Conservation (phyloP, 2,888 invertebrate genomes). For the Phragmatobia fuliginosa region DNA sequence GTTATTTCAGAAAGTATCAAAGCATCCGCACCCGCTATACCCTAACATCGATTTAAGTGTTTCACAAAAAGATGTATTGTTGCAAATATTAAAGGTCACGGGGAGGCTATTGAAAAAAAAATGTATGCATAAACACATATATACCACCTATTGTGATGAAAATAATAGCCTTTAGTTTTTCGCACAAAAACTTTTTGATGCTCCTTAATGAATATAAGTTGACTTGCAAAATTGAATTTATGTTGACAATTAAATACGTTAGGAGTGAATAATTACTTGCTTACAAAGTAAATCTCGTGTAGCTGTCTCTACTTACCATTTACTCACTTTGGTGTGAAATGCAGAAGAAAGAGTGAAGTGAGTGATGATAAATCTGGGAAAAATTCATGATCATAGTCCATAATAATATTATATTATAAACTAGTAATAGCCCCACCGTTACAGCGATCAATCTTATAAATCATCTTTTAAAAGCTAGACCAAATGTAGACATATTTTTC, state of each 20-base stretch:
- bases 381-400: no score
- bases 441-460: no score
- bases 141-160: slow-evolving; percentile 62
- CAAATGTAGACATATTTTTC: no score
- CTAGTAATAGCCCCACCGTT: no score
- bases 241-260: slow-evolving; percentile 17
- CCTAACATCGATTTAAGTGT: slow-evolving; percentile 68
- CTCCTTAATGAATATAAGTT: slow-evolving; percentile 41
- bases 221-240: slow-evolving; percentile 48
- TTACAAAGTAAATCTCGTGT: neutral
- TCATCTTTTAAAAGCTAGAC: no score
- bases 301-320: no score
- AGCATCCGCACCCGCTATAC: slow-evolving; percentile 36
- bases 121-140: slow-evolving; percentile 62
- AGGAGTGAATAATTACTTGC: neutral
- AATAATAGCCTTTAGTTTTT: slow-evolving; percentile 41
- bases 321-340: no score
- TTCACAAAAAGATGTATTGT: slow-evolving; percentile 72
- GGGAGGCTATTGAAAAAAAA: slow-evolving; percentile 62
- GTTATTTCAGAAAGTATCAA: slow-evolving; percentile 57
- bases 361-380: no score
- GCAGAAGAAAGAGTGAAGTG: no score
- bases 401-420: no score
- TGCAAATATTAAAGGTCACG: slow-evolving; percentile 75
- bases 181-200: slow-evolving; percentile 35